Evolutionary conservation across 2,797 vertebrate genomes (phyloP).

Genomic region (Eidolon dupreanum): DNA sequence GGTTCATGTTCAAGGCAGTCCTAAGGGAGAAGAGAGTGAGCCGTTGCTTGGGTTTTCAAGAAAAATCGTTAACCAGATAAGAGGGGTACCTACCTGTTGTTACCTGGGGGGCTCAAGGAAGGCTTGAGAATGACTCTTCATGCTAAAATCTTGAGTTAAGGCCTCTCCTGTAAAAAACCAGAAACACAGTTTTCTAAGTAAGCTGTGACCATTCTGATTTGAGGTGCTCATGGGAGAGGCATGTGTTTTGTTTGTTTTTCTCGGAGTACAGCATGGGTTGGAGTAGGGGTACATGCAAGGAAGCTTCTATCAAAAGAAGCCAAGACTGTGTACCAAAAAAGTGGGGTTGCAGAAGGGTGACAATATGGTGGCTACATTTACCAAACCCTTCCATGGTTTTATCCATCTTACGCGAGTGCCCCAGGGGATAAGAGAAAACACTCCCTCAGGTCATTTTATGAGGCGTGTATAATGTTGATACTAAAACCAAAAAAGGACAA

Average conservation of each 20-base stretch:
- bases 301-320: neutral
- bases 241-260: neutral
- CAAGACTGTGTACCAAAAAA: neutral
- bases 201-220: neutral
- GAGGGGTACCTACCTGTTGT: neutral
- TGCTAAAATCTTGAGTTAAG: neutral
- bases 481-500: neutral
- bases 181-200: neutral
- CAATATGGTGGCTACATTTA: rapidly evolving
- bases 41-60: neutral
- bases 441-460: neutral
- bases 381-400: neutral
- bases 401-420: neutral
- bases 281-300: neutral
- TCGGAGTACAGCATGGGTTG: neutral
- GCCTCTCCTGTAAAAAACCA: neutral
- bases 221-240: neutral
- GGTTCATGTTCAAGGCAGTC: neutral
- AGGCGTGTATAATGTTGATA: neutral
- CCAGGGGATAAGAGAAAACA: neutral
- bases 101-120: neutral
- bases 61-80: too few relatives aligned
- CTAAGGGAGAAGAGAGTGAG: neutral
- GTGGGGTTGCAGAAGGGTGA: neutral
- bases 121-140: neutral